These are phyloP conservation scores for Malthinus seriepunctatus DNA, from an alignment of 2,888 invertebrate species.

Conservation along the genomic window DNA sequence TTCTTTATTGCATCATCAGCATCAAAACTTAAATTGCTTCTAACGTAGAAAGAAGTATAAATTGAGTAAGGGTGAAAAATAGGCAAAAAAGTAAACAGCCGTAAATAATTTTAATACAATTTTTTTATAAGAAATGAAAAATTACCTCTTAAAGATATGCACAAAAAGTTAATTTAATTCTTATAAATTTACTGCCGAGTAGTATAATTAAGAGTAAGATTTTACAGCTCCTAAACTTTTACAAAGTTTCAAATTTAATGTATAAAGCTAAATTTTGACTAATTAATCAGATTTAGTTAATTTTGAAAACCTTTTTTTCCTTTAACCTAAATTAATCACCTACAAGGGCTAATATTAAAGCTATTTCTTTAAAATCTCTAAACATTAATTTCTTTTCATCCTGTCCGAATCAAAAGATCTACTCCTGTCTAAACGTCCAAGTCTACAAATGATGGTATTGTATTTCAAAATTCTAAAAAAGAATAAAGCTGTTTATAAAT, in stretches of 20 bases:
- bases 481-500: too few species aligned
- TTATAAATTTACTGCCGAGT: slow-evolving; percentile 18
- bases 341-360: not conserved
- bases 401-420: too few species aligned
- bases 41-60: too few species aligned
- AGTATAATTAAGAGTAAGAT: slow-evolving; percentile 16
- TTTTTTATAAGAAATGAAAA: slow-evolving; percentile 10
- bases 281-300: slow-evolving; percentile 5
- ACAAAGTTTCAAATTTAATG: not conserved
- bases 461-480: too few species aligned
- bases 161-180: slow-evolving; percentile 22
- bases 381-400: too few species aligned
- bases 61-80: not conserved
- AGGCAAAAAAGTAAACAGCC: slow-evolving; percentile 6
- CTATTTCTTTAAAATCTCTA: too few species aligned
- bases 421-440: too few species aligned
- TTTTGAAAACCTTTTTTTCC: not conserved
- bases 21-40: too few species aligned
- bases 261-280: not conserved
- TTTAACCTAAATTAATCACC: too few species aligned
- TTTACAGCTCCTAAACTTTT: slow-evolving; percentile 9
- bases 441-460: too few species aligned
- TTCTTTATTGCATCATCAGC: too few species aligned
- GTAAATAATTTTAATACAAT: slow-evolving; percentile 17
- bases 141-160: slow-evolving; percentile 13